phyloP scores from a whole-genome alignment of 2,113 vertebrate genomes.

The Gavialis gangeticus region DNA sequence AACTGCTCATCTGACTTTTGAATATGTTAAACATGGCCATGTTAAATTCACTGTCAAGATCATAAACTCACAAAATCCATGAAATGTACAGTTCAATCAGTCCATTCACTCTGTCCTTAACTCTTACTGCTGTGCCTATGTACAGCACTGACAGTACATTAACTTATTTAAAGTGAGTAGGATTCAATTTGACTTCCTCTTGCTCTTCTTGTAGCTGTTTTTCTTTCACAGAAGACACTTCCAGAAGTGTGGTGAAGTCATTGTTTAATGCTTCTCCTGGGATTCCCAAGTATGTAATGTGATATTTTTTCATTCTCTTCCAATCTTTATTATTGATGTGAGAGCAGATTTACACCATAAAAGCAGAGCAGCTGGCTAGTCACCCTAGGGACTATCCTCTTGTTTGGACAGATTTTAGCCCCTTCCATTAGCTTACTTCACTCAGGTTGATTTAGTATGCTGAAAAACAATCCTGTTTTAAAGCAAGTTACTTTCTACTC shows the following conservation, averaged over 20 bases:
- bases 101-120: constrained; percentile 20
- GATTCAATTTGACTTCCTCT: constrained; percentile 33
- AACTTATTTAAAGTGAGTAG: constrained; percentile 14
- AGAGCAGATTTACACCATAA: constrained; percentile 40
- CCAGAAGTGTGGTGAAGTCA: constrained; percentile 59
- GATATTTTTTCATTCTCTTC: constrained; percentile 37
- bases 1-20: not conserved
- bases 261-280: constrained; percentile 35
- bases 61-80: constrained; percentile 24
- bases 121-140: constrained; percentile 4
- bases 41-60: not conserved
- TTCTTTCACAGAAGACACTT: constrained; percentile 43
- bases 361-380: constrained; percentile 70
- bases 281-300: constrained; percentile 54
- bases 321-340: constrained; percentile 35
- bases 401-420: constrained; percentile 30
- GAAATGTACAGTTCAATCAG: not conserved
- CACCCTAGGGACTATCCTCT: constrained; percentile 61
- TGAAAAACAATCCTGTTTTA: constrained; percentile 54
- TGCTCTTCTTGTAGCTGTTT: constrained; percentile 10
- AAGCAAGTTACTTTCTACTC: constrained; percentile 44
- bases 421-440: constrained; percentile 58
- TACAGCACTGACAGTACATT: not conserved
- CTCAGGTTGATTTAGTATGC: constrained; percentile 65
- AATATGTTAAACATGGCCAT: constrained; percentile 17